These are phyloP conservation scores for Orcinus orca DNA, from an alignment of 2,113 vertebrate genomes.

Conservation along the genomic window DNA sequence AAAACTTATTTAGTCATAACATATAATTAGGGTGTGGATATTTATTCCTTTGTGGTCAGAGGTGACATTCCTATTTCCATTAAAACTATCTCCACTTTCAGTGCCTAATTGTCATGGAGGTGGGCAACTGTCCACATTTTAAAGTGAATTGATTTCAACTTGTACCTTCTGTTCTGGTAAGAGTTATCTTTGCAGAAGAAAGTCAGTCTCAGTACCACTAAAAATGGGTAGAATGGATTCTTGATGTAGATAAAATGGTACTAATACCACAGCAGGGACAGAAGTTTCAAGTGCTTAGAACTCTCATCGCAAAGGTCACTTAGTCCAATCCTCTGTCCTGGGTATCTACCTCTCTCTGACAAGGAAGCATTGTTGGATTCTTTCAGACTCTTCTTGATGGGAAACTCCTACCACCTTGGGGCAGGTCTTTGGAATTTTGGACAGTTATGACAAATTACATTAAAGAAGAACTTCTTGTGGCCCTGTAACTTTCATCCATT, in stretches of 20 bases:
- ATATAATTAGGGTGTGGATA: background rate
- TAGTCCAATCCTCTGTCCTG: background rate
- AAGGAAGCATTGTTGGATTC: background rate
- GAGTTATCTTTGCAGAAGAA: background rate
- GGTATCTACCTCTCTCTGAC: background rate
- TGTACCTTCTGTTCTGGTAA: constrained; percentile 3
- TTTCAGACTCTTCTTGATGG: background rate
- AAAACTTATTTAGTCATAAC: background rate
- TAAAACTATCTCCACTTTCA: constrained; percentile 25
- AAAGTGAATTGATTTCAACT: background rate
- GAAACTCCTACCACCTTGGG: background rate
- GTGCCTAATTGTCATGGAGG: background rate
- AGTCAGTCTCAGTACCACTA: background rate
- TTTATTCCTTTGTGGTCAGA: constrained; percentile 15
- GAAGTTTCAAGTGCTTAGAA: constrained; percentile 27
- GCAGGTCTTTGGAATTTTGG: constrained; percentile 3
- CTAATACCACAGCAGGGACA: background rate
- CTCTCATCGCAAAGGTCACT: background rate
- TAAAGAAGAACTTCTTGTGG: background rate
- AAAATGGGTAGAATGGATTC: constrained; percentile 4
- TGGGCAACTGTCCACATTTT: background rate
- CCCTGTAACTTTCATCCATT: background rate
- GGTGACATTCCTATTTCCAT: background rate
- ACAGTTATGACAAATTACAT: background rate
- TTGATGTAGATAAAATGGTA: constrained; percentile 4